Evolutionary conservation across 1,140 invertebrate genomes (phyloP), one percentile per base, ranked within the genome.

Genomic region (Ganaspis sp.): DNA sequence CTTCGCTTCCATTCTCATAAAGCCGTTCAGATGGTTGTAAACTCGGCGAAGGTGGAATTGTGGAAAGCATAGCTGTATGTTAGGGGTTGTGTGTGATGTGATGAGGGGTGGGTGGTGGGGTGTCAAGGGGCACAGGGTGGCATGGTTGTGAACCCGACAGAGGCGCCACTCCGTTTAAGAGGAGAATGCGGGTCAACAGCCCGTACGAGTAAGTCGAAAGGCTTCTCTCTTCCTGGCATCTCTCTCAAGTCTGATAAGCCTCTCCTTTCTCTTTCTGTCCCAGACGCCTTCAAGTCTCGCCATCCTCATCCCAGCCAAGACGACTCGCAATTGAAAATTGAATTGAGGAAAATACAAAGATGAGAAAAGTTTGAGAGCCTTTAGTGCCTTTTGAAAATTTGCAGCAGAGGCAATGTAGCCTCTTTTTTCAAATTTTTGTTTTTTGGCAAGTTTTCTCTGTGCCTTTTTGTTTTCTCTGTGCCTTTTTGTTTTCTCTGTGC

Each of bases 101-200:
- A 49, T 49, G 72, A 19, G 11, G 21, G 4, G 29, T 37, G 37
- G 23, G 17, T 15, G 23, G n/a, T 58, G 26, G 45, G 9, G 15
- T 64, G 29, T 40, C 21, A 74, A 4, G 17, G 8, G n/a, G 12
- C 19, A 49, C n/a, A 12, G 58, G 23, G 58, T 64, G 58, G 29
- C 58, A 64, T 64, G 58, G n/a, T 64, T 64, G 58, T 64, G 23
- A 64, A 26, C 23, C 23, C 58, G 11, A 29, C 58, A 26, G 58
- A 64, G 72, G 70, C 64, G 74, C 38, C 54, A 82, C 74, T 77
- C 72, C 37, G 74, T 73, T 76, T 74, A 74, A 80, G 78, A 69
- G 74, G 69, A 15, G 72, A 79, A 83, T 83, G 75, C 81, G 72
- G 81, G 77, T 84, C 81, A 83, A 83, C 74, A 80, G 73, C 26